Base-by-base conservation (phyloP, 2,113 vertebrate species). In the Engystomops pustulosus region DNA sequence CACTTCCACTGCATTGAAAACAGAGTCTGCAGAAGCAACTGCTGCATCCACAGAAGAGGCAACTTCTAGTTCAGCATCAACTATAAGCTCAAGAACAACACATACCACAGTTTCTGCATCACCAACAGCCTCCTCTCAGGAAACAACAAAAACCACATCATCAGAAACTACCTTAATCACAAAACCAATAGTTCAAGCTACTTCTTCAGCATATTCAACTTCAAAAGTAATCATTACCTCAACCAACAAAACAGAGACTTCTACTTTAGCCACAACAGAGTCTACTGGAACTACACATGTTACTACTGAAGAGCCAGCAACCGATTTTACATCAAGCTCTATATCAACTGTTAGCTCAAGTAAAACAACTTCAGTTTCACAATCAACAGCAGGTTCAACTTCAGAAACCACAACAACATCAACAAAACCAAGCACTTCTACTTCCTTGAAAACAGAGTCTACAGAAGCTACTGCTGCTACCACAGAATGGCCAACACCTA, bases 341-440 rank as follows among this genome's bases (percentile, higher is more conserved):
- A 49, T 86, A 17, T 53, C 68, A 11, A 77, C 15, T 30, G n/a
- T n/a, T n/a, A n/a, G n/a, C n/a, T n/a, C n/a, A n/a, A 30, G 23
- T 1, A 15, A 12, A 62, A 62, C 25, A 10, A 9, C 23, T 0
- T 0, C 12, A 30, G 12, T 30, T 18, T 5, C 58, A 30, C 12
- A 11, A 30, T 4, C 36, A 69, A 20, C 18, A 25, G 17, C 70
- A 3, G 44, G 0, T 27, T 23, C 70, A 74, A 11, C n/a, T n/a
- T n/a, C n/a, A n/a, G n/a, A n/a, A n/a, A n/a, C n/a, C n/a, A n/a
- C n/a, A n/a, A n/a, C n/a, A n/a, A n/a, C n/a, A n/a, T n/a, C n/a
- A n/a, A 1, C 45, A 14, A 34, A 32, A n/a, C 20, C 70, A 41
- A 36, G 80, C 10, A 27, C 75, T 3, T 74, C 11, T 41, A 49